Evolutionary conservation across 2,797 vertebrate genomes (phyloP).

Genomic region (Halcyon smyrnensis): DNA sequence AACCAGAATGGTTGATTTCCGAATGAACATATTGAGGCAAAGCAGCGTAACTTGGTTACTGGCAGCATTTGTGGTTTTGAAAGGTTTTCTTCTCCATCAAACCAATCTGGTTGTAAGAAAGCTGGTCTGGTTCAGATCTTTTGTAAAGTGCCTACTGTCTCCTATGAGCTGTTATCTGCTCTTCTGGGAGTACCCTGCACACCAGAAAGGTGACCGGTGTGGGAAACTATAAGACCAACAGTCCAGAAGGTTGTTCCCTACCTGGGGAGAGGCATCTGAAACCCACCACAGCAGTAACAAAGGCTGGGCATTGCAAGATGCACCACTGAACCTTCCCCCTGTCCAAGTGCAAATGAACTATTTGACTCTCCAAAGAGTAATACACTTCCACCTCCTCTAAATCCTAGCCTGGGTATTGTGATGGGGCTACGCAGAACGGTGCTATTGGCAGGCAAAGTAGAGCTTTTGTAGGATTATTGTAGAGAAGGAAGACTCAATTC

Average conservation of each 20-base stretch:
- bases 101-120: background rate
- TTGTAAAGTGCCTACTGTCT: background rate
- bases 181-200: background rate
- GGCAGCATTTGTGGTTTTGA: background rate
- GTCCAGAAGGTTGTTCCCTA: background rate
- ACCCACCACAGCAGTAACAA: background rate
- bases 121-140: background rate
- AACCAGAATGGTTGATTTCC: background rate
- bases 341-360: background rate
- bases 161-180: background rate
- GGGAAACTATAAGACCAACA: background rate
- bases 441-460: background rate
- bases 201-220: background rate
- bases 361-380: background rate
- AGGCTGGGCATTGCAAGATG: background rate
- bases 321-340: background rate
- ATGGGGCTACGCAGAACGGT: background rate
- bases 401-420: background rate
- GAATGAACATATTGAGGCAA: background rate
- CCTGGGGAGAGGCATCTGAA: background rate
- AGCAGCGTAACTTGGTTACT: background rate
- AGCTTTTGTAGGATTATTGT: background rate
- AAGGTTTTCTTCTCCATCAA: background rate
- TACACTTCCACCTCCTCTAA: background rate
- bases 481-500: background rate